Evolutionary conservation across 2,797 vertebrate genomes (phyloP), one percentile per base, ranked within the genome.

Genomic region (Bryconaethiops microstoma): DNA sequence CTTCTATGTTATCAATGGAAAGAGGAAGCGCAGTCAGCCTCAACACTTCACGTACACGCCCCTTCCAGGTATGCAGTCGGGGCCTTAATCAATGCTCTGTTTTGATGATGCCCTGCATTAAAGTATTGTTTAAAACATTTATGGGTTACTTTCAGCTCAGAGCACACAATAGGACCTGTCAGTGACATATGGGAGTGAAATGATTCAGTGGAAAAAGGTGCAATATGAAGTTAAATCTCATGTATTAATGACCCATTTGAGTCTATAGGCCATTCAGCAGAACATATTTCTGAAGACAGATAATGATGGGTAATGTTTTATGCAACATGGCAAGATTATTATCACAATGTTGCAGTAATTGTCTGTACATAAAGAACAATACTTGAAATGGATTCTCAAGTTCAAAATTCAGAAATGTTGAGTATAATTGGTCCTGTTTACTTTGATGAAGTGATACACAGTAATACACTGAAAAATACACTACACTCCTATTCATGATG

Each of bases 1-100:
- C 90, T 99, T 99, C 91, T 97, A 96, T 0, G 98, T 99, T 81
- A 96, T 99, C 87, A 99, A 99, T 0, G 97, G 98, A 45, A 99
- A 99, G 78, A 94, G 97, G 73, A 99, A 99, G 94, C 95, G 96
- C 80, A 99, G 98, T 84, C 97, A 99, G 63, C 96, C 96, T 14
- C 98, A 99, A 83, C 97, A 97, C 82, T 99, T 99, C 91, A 96
- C 95, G 78, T 99, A 94, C 79, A 96, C 95, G 13, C 97, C 97
- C 69, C 88, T 95, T 85, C 85, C 92, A 88, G 92, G 94, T 95
- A 90, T 86, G 12, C 52, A 7, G 7, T 60, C 14, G 48, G 67
- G 57, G 14, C 65, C 23, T 57, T 10, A 59, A 23, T 4, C 45
- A 29, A 10, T 29, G 50, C 25, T 55, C 7, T 19, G 3, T 8